Evolutionary conservation across 2,797 vertebrate genomes (phyloP).

Genomic region (Harpagifer antarcticus): DNA sequence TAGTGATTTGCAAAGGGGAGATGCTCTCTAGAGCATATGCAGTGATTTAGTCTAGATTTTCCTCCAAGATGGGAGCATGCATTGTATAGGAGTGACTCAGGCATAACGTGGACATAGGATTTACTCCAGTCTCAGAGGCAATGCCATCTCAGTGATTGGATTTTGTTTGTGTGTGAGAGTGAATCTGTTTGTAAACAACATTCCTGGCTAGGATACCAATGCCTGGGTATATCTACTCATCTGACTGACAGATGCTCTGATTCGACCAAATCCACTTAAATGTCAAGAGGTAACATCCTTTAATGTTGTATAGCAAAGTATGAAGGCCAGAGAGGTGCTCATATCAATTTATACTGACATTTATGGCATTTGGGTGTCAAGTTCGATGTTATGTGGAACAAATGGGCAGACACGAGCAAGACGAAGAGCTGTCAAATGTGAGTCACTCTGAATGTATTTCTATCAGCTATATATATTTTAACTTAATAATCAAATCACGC

Average conservation of each 20-base stretch:
- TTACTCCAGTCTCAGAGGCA: constrained; percentile 39
- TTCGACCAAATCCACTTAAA: constrained; percentile 54
- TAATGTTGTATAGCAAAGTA: constrained; percentile 28
- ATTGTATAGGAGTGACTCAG: constrained; percentile 44
- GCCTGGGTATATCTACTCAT: constrained; percentile 24
- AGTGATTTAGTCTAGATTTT: constrained; percentile 57
- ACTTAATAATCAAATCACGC: no score
- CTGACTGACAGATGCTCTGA: constrained; percentile 43
- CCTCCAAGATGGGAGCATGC: constrained; percentile 29
- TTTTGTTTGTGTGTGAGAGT: constrained; percentile 37
- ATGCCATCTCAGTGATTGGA: constrained; percentile 34
- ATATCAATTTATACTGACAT: constrained; percentile 28
- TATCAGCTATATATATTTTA: no score
- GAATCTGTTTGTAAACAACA: constrained; percentile 24
- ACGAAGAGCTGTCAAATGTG: constrained; percentile 39
- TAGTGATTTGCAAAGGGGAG: constrained; percentile 52
- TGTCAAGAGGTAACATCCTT: constrained; percentile 33
- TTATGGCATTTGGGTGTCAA: constrained; percentile 18
- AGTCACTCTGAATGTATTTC: constrained; percentile 32
- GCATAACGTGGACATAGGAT: constrained; percentile 44
- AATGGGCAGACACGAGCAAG: constrained; percentile 6
- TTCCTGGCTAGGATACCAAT: constrained; percentile 5
- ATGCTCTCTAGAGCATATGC: constrained; percentile 44
- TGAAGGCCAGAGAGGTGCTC: constrained; percentile 33
- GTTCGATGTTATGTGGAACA: constrained; percentile 23